Evolutionary conservation across 2,797 vertebrate genomes (phyloP).

Genomic region (Diceros bicornis): DNA sequence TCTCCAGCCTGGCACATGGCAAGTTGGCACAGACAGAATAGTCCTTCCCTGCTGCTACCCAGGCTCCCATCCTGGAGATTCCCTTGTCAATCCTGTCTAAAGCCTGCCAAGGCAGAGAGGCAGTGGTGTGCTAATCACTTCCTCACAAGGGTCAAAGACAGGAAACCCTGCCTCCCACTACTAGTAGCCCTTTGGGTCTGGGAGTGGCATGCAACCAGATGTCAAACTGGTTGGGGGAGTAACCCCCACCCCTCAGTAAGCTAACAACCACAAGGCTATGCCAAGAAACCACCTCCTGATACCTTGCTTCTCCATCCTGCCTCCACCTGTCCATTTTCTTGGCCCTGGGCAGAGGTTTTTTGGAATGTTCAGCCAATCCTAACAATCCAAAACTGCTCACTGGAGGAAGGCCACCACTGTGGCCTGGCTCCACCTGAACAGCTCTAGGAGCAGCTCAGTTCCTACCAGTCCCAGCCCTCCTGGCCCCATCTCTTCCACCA

Average conservation of each 20-base stretch:
- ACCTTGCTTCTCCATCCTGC: neutral
- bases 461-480: neutral
- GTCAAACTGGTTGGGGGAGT: neutral
- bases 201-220: neutral
- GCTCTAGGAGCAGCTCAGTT: neutral
- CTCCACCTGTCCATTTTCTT: neutral
- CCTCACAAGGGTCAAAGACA: neutral
- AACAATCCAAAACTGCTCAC: neutral
- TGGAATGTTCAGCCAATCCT: neutral
- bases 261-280: neutral
- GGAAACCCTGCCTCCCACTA: neutral
- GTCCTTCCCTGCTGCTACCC: neutral
- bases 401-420: neutral
- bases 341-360: conserved; percentile 6
- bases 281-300: neutral
- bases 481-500: neutral
- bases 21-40: neutral
- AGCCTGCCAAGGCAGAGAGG: neutral
- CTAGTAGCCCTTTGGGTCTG: neutral
- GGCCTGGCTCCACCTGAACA: neutral
- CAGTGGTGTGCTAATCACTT: neutral
- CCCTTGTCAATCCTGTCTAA: neutral
- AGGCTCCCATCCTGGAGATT: neutral
- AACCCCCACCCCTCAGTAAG: neutral
- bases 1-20: neutral